These are phyloP conservation scores for Gorsachius magnificus DNA, from an alignment of 2,797 vertebrate genomes.

Conservation along the genomic window DNA sequence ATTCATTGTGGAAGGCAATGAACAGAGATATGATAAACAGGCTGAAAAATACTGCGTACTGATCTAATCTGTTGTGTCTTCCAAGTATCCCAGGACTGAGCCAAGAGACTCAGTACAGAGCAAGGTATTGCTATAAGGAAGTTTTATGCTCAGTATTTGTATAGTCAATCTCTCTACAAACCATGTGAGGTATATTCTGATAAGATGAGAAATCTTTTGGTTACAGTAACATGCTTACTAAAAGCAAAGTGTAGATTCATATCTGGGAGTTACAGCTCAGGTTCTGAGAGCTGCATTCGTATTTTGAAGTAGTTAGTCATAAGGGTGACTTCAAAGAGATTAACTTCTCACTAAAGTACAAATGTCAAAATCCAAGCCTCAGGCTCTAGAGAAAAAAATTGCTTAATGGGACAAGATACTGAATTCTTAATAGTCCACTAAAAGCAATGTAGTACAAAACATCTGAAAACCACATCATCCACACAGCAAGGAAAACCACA, in stretches of 20 bases:
- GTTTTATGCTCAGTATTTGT: neutral
- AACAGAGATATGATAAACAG: neutral
- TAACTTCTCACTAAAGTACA: neutral
- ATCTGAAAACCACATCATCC: conserved; percentile 47
- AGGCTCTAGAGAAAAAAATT: neutral
- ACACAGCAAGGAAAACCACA: conserved; percentile 69
- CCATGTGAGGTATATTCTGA: neutral
- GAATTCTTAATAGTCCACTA: conserved; percentile 18
- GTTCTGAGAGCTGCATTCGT: neutral
- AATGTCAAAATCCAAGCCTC: neutral
- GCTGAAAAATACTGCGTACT: neutral
- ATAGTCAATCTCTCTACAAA: neutral
- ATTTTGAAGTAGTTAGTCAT: neutral
- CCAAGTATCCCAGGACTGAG: neutral
- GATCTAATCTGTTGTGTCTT: neutral
- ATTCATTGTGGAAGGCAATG: neutral
- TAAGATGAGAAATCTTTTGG: neutral
- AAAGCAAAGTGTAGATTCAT: neutral
- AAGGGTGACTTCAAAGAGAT: neutral
- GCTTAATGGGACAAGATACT: neutral
- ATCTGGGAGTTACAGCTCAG: neutral
- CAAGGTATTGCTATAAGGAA: neutral
- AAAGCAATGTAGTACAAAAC: conserved; percentile 17
- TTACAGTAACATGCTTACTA: neutral
- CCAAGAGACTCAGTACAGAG: neutral